These are phyloP conservation scores for Tyto alba DNA, from an alignment of 2,113 vertebrate genomes.

Conservation along the genomic window DNA sequence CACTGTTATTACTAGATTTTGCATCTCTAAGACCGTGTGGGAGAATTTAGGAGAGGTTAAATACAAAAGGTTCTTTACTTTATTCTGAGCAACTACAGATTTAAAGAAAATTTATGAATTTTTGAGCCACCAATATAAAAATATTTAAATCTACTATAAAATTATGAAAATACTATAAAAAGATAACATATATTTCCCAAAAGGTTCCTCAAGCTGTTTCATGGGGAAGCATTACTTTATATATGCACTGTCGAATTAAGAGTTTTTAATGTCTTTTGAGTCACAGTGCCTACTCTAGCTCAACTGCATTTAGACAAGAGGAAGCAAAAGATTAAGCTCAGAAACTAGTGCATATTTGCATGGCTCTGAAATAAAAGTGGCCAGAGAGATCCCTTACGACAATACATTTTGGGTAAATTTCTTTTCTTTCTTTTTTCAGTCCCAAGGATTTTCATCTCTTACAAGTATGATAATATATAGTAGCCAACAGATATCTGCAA, in stretches of 20 bases:
- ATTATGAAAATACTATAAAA: not conserved
- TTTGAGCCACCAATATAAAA: not conserved
- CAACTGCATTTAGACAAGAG: not conserved
- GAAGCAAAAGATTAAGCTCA: not conserved
- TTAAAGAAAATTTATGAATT: not conserved
- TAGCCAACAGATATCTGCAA: not conserved
- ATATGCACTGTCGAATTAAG: not conserved
- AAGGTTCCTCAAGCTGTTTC: not conserved
- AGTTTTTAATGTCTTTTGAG: not conserved
- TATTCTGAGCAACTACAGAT: not conserved
- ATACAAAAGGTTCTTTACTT: not conserved
- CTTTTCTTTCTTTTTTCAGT: not conserved
- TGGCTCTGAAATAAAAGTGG: not conserved
- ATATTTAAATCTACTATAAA: not conserved
- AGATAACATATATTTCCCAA: not conserved
- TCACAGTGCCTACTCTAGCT: not conserved
- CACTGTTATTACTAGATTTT: not conserved
- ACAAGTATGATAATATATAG: not conserved
- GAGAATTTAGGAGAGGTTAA: not conserved
- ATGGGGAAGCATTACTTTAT: not conserved
- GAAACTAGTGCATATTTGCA: not conserved
- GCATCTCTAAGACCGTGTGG: not conserved
- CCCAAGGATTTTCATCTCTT: not conserved
- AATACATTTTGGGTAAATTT: not conserved
- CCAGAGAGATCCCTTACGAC: not conserved